These are phyloP conservation scores for Dicyrtoma fusca DNA, from an alignment of 2,888 invertebrate genomes.

Conservation along the genomic window DNA sequence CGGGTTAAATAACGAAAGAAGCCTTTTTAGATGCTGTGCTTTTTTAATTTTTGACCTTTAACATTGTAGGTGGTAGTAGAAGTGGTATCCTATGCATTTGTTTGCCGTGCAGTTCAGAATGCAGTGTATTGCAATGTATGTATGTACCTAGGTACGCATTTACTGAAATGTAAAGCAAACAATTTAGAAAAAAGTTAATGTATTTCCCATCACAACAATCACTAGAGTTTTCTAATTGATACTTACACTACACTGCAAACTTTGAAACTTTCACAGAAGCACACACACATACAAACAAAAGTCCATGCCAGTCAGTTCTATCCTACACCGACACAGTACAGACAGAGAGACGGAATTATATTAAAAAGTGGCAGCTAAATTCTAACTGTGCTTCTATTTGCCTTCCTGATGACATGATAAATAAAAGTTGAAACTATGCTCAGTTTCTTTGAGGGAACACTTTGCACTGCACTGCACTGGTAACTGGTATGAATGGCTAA, in stretches of 20 bases:
- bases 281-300: background rate
- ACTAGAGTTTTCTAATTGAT: slow-evolving; percentile 19
- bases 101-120: background rate
- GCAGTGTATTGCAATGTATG: background rate
- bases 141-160: background rate
- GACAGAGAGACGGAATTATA: background rate
- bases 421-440: too few species aligned
- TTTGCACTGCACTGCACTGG: too few species aligned
- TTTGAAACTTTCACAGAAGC: slow-evolving; percentile 10
- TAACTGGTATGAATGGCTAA: too few species aligned
- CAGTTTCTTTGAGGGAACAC: too few species aligned
- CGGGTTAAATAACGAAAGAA: too few species aligned
- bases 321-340: too few species aligned
- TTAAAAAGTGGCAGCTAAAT: slow-evolving; percentile 1
- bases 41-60: too few species aligned
- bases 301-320: too few species aligned
- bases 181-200: slow-evolving; percentile 8
- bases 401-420: too few species aligned
- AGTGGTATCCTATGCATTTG: too few species aligned
- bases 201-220: slow-evolving; percentile 16
- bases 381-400: background rate
- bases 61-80: too few species aligned
- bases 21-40: too few species aligned
- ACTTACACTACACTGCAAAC: background rate
- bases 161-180: slow-evolving; percentile 3